phyloP scores from a whole-genome alignment of 2,797 vertebrate genomes.

The Alosa sapidissima region DNA sequence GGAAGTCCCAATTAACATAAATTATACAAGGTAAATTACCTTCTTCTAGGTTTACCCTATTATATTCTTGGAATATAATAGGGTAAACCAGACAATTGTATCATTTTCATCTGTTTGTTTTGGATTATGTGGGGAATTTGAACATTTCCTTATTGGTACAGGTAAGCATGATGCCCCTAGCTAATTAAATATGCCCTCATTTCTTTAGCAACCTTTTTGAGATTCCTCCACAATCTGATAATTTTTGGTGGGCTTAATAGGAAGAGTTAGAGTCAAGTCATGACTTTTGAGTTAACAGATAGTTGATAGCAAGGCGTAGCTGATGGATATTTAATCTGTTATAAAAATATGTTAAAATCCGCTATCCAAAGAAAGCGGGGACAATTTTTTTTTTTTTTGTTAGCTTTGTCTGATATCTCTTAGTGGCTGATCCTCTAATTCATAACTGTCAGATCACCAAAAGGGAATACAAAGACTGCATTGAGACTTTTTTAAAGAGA shows the following conservation, averaged over 20 bases:
- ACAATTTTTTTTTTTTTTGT: neutral
- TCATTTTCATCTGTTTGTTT: neutral
- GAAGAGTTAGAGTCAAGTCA: neutral
- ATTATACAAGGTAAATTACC: neutral
- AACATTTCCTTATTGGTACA: neutral
- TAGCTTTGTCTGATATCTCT: neutral
- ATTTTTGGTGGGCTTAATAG: neutral
- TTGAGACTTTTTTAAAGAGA: neutral
- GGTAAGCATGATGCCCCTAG: neutral
- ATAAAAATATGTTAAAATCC: neutral
- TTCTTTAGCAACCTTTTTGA: neutral
- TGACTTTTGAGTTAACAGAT: neutral
- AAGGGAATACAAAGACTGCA: neutral
- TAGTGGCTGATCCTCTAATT: neutral
- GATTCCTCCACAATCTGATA: neutral
- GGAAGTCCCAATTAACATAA: neutral
- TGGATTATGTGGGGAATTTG: neutral
- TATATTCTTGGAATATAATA: neutral
- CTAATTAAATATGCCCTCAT: neutral
- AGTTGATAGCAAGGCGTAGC: neutral
- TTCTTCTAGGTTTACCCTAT: neutral
- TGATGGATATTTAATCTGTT: neutral
- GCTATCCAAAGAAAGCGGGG: neutral
- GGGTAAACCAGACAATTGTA: neutral
- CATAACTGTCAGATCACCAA: constrained; percentile 20